Evolutionary conservation across 2,888 invertebrate genomes (phyloP), one percentile per base, ranked within the genome.

Genomic region (Gryllus longicercus): DNA sequence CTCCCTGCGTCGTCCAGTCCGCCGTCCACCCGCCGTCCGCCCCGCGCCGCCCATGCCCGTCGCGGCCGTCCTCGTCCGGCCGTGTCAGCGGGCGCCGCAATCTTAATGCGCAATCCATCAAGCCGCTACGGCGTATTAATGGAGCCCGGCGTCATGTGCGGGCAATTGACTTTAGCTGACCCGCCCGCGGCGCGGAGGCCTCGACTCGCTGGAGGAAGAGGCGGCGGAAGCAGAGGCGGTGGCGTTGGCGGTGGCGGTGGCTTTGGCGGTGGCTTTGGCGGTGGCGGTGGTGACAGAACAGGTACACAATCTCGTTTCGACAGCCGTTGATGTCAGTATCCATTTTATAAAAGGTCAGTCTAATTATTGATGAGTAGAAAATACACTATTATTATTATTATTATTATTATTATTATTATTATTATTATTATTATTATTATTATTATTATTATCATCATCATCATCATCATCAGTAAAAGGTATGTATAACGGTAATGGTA

Each of bases 71-170:
- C 16, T n/a, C 63, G 63, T n/a, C 63, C 63, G 63, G 14, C 63
- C 63, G 63, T 63, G 63, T 63, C 63, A 63, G 16, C 63, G 63
- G 63, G 16, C 63, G 63, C 63, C 63, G n/a, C 63, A 63, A 63
- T 63, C 63, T 63, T 63, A 63, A 63, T 63, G 63, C 63, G 63
- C 63, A 63, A 63, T 63, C 63, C 63, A 63, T 63, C 63, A 63
- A 63, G 63, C 63, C 63, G 63, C 63, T 63, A 63, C 12, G 63
- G 63, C 14, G 63, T 63, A 63, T 63, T 63, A 63, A 63, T 63
- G 63, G 63, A 63, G 63, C 63, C 63, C 16, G 63, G 63, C 63
- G 63, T 63, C 63, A 63, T 63, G 63, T 63, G 63, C 63, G 16
- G 63, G 63, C 63, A 63, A 63, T 63, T 63, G 63, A 63, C 63